Percentiles rank a stretch among this genome's conserved stretches.
Conservation (phyloP, 2,797 vertebrate species). For the Melanogrammus aeglefinus region DNA sequence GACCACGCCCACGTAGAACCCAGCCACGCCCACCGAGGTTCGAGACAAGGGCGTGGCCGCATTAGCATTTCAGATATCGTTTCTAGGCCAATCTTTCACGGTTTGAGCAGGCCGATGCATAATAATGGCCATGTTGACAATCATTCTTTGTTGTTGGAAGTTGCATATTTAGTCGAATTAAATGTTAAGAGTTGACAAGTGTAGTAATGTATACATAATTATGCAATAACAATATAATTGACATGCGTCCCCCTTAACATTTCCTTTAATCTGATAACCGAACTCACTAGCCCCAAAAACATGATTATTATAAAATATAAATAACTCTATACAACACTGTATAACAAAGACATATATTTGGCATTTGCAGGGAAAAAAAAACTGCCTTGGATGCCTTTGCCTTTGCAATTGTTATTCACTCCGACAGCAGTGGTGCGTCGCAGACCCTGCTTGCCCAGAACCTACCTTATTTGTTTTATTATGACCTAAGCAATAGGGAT, state of each 20-base stretch:
- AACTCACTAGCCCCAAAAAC: neutral
- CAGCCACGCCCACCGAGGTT: conserved; percentile 22
- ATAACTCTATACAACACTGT: neutral
- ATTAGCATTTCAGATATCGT: conserved; percentile 47
- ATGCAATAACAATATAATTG: neutral
- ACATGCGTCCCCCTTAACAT: neutral
- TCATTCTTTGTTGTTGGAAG: neutral
- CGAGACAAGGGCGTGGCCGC: conserved; percentile 21
- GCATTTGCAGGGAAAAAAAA: neutral
- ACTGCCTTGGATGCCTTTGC: neutral
- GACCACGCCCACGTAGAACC: conserved; percentile 49
- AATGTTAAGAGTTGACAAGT: neutral
- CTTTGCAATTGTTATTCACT: too few relatives aligned
- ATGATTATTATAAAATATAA: neutral
- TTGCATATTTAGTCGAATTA: neutral
- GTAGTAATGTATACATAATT: neutral
- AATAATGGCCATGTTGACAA: neutral
- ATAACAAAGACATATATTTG: neutral
- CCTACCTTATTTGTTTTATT: neutral
- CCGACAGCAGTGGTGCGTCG: too few relatives aligned
- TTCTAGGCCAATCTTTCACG: conserved; percentile 31
- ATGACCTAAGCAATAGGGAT: neutral
- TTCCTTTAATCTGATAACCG: neutral
- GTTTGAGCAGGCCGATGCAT: neutral
- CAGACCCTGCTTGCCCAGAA: neutral